phyloP scores from a whole-genome alignment of 2,113 vertebrate species.

The Rafetus swinhoei region DNA sequence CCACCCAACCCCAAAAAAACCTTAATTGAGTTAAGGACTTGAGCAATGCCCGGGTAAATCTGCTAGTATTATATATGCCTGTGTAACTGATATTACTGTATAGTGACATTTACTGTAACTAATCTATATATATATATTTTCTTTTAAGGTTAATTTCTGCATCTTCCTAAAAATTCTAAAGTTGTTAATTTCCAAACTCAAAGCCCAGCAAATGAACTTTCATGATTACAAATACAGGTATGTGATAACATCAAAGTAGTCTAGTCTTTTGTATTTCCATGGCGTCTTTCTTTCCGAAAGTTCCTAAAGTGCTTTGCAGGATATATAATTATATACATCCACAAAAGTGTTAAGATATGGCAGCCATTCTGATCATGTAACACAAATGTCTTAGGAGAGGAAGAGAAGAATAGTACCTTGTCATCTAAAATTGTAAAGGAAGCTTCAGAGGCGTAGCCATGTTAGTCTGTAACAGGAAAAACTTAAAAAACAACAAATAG shows the following conservation, averaged over 20 bases:
- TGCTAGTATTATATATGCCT: neutral
- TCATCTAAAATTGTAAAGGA: neutral
- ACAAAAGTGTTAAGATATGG: neutral
- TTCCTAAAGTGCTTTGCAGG: neutral
- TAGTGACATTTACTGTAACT: neutral
- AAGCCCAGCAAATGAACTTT: constrained; percentile 92
- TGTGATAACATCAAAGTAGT: neutral
- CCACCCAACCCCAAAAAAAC: too few species aligned
- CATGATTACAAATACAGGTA: constrained; percentile 98
- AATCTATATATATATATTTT: constrained; percentile 5
- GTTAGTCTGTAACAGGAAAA: too few species aligned
- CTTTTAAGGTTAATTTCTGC: constrained; percentile 91
- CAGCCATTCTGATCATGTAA: neutral
- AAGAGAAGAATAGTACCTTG: neutral
- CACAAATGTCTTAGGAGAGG: neutral
- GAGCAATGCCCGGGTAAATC: too few species aligned
- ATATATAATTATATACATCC: neutral
- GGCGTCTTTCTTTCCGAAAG: neutral
- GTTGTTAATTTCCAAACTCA: constrained; percentile 93
- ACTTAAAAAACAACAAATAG: too few species aligned
- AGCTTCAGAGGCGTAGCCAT: too few species aligned
- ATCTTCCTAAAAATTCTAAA: constrained; percentile 95
- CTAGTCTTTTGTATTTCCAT: accelerated
- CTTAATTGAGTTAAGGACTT: too few species aligned
- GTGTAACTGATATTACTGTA: neutral